These are phyloP conservation scores for Papilio glaucus DNA, from an alignment of 1,140 invertebrate species.

Conservation along the genomic window DNA sequence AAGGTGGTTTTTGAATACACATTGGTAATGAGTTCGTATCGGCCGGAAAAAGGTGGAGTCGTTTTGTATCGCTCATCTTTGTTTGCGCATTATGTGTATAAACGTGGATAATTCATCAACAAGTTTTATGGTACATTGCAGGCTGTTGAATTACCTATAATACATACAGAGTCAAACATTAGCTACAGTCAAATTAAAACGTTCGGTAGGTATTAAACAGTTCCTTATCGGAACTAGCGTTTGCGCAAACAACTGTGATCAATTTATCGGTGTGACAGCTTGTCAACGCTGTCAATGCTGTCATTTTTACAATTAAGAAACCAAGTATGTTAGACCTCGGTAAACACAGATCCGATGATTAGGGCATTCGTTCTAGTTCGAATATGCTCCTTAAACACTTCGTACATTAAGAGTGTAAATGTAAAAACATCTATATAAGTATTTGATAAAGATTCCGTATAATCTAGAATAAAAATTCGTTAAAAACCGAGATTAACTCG, in stretches of 20 bases:
- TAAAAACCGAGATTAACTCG: slow-evolving; percentile 79
- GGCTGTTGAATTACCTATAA: background rate
- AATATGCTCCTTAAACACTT: slow-evolving; percentile 56
- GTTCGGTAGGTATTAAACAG: slow-evolving; percentile 61
- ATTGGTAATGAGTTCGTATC: slow-evolving; percentile 45
- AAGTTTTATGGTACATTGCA: background rate
- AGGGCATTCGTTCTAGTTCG: slow-evolving; percentile 38
- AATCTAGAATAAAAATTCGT: slow-evolving; percentile 76
- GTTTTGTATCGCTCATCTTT: slow-evolving; percentile 33
- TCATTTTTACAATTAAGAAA: slow-evolving; percentile 82
- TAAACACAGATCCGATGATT: slow-evolving; percentile 52
- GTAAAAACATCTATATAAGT: slow-evolving; percentile 34
- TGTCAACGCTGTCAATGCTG: slow-evolving; percentile 77
- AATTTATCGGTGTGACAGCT: slow-evolving; percentile 79
- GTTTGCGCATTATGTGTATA: slow-evolving; percentile 23
- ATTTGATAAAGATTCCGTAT: slow-evolving; percentile 49
- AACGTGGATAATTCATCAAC: background rate
- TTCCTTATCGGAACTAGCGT: slow-evolving; percentile 72
- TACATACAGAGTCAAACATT: slow-evolving; percentile 42
- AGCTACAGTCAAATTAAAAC: slow-evolving; percentile 73
- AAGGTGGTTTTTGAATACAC: slow-evolving; percentile 67
- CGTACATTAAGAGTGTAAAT: slow-evolving; percentile 50
- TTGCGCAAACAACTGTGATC: slow-evolving; percentile 80
- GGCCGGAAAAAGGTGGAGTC: slow-evolving; percentile 32
- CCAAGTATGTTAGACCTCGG: slow-evolving; percentile 67